Evolutionary conservation across 2,113 vertebrate genomes (phyloP).

Genomic region (Lucifuga dentata): DNA sequence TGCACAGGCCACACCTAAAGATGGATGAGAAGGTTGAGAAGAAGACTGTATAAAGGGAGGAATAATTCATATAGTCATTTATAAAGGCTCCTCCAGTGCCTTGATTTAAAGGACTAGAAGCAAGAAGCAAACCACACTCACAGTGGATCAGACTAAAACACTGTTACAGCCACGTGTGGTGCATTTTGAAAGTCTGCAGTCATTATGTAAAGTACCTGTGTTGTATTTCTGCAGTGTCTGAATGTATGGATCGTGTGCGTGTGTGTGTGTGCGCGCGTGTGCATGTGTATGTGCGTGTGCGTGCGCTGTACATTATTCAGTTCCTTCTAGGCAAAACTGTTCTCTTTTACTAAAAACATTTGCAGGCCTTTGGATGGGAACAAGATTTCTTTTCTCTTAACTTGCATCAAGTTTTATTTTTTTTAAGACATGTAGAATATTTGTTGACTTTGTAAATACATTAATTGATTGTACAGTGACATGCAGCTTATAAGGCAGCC

Average conservation of each 20-base stretch:
- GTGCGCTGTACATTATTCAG: conserved; percentile 34
- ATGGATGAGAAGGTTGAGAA: conserved; percentile 33
- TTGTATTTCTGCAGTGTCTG: conserved; percentile 64
- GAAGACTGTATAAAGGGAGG: conserved; percentile 36
- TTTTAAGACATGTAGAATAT: conserved; percentile 90
- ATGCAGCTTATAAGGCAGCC: conserved; percentile 80
- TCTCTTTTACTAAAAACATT: conserved; percentile 67
- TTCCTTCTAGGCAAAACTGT: conserved; percentile 49
- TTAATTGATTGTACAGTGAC: conserved; percentile 78
- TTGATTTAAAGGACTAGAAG: conserved; percentile 44
- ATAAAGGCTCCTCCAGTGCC: conserved; percentile 18
- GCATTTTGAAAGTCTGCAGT: conserved; percentile 41
- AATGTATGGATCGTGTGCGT: conserved; percentile 29
- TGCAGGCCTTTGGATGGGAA: conserved; percentile 84
- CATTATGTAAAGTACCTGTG: conserved; percentile 29
- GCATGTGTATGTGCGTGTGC: conserved; percentile 12
- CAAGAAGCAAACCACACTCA: conserved; percentile 21
- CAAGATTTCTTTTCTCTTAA: conserved; percentile 96
- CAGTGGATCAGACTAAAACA: conserved; percentile 36
- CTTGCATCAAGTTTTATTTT: conserved; percentile 99
- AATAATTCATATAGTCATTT: conserved; percentile 42
- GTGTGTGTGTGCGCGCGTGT: not conserved
- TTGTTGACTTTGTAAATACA: conserved; percentile 97
- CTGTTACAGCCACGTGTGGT: conserved; percentile 21
- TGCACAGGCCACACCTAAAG: conserved; percentile 25